Conservation (phyloP, 2,888 invertebrate species). For the Eupithecia vulgata region DNA sequence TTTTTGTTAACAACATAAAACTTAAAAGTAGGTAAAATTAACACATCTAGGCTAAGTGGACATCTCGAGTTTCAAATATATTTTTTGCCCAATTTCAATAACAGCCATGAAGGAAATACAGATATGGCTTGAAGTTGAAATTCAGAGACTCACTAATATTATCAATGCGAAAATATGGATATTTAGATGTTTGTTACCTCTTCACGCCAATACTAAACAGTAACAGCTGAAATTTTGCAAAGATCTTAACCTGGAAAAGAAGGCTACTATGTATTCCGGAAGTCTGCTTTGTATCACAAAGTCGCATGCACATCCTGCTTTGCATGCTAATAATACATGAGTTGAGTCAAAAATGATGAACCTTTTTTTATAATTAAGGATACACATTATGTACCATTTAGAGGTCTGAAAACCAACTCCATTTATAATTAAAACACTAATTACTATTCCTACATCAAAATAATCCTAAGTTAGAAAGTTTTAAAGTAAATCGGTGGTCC, state of each 20-base stretch:
- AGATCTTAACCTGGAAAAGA: not conserved
- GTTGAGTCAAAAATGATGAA: not conserved
- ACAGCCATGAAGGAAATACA: conserved; percentile 37
- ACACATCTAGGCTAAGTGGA: conserved; percentile 42
- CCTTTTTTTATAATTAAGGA: not conserved
- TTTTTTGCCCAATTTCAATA: conserved; percentile 41
- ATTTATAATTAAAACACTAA: conserved; percentile 36
- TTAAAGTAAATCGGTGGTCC: conserved; percentile 40
- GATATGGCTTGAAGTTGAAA: conserved; percentile 29
- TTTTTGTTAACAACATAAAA: conserved; percentile 64
- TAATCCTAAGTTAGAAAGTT: conserved; percentile 24
- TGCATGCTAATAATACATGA: not conserved
- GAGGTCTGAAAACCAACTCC: conserved; percentile 33
- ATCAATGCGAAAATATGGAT: not conserved
- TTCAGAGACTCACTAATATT: not conserved
- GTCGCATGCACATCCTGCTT: not conserved
- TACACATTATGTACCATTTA: conserved; percentile 14
- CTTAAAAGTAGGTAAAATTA: conserved; percentile 49
- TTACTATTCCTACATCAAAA: conserved; percentile 31
- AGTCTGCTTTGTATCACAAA: no score
- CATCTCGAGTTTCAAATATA: conserved; percentile 57
- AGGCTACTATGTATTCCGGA: not conserved
- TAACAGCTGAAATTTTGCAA: not conserved
- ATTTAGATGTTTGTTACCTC: not conserved
- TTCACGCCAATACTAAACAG: not conserved